Percentiles rank a stretch among this genome's conserved stretches.
Conservation (phyloP, 2,113 vertebrate species). For the Rhineura floridana region DNA sequence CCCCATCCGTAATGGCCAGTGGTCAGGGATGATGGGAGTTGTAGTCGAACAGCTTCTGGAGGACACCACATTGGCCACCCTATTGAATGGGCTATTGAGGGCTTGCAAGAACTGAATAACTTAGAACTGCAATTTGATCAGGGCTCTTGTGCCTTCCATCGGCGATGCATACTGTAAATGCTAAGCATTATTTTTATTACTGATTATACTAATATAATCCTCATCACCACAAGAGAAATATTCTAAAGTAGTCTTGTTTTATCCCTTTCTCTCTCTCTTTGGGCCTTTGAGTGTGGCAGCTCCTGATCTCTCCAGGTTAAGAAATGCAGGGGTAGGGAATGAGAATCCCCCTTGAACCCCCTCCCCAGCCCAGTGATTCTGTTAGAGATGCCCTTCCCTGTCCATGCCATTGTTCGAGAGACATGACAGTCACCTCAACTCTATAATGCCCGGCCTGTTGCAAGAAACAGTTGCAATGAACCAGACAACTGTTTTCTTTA, state of each 20-base stretch:
- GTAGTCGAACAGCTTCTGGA: no score
- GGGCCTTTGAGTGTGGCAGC: neutral
- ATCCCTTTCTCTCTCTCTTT: neutral
- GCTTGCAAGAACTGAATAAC: neutral
- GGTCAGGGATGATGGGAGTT: no score
- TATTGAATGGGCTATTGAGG: neutral
- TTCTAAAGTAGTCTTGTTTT: neutral
- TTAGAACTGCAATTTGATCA: neutral
- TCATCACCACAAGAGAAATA: neutral
- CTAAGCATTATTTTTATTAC: neutral
- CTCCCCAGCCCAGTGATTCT: neutral
- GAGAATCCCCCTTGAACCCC: neutral
- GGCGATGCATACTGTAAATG: neutral
- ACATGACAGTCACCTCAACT: neutral
- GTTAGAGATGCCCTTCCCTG: neutral
- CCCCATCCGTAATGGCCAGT: no score
- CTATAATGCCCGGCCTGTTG: neutral
- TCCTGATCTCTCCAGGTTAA: neutral
- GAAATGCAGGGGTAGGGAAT: neutral
- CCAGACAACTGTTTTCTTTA: constrained; percentile 48
- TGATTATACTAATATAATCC: neutral
- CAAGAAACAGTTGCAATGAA: neutral
- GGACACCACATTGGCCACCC: no score
- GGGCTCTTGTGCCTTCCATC: neutral
- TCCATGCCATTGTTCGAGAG: neutral